These are phyloP conservation scores for Percopsis omiscomaycus DNA, from an alignment of 2,797 vertebrate genomes.

Conservation along the genomic window DNA sequence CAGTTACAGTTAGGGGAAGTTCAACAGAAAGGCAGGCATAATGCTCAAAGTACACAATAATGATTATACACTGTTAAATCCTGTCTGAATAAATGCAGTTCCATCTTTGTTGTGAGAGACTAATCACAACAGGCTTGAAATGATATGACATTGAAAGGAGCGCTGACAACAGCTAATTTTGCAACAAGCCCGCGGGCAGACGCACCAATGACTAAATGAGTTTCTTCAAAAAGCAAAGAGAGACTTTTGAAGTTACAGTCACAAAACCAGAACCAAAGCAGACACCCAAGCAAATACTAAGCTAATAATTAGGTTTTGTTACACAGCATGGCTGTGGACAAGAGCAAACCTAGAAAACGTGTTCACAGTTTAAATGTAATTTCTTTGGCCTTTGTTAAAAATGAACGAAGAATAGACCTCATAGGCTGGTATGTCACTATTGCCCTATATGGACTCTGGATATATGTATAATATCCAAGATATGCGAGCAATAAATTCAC, in stretches of 20 bases:
- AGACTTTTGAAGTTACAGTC: conserved; percentile 62
- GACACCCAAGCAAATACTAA: conserved; percentile 53
- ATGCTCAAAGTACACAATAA: conserved; percentile 1
- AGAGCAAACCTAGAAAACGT: conserved; percentile 40
- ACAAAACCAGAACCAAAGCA: conserved; percentile 47
- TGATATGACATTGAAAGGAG: conserved; percentile 67
- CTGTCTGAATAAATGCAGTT: conserved; percentile 27
- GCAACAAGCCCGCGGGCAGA: conserved; percentile 53
- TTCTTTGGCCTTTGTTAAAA: conserved; percentile 30
- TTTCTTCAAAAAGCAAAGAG: conserved; percentile 61
- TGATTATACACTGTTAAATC: conserved; percentile 23
- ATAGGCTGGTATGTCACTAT: too few relatives aligned
- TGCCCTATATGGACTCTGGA: too few relatives aligned
- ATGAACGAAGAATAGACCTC: conserved; percentile 1
- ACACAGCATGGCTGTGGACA: conserved; percentile 38
- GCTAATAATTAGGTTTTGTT: conserved; percentile 52
- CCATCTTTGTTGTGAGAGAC: conserved; percentile 31
- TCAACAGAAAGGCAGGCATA: too few relatives aligned
- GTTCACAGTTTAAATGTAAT: conserved; percentile 42
- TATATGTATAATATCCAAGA: too few relatives aligned
- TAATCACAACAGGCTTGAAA: conserved; percentile 35
- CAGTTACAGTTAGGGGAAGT: too few relatives aligned
- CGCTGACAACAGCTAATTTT: conserved; percentile 65
- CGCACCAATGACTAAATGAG: conserved; percentile 62
- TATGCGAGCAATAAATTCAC: too few relatives aligned